phyloP scores from a whole-genome alignment of 2,888 invertebrate species.

The Agonum fuliginosum region DNA sequence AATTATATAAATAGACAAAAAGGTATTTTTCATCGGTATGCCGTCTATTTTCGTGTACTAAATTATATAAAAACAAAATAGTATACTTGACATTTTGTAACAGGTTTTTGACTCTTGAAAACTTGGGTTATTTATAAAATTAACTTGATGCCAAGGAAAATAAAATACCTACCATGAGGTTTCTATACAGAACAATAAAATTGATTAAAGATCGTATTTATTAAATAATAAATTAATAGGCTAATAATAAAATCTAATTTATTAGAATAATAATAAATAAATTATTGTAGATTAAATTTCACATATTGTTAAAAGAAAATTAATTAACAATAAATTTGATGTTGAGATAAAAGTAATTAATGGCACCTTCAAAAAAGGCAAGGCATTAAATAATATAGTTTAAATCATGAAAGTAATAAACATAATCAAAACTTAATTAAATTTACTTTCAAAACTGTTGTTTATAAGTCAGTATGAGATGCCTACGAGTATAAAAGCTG shows the following conservation, averaged over 20 bases:
- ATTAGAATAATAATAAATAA: constrained; percentile 13
- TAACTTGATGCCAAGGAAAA: constrained; percentile 4
- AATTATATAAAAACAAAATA: constrained; percentile 42
- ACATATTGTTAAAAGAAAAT: neutral
- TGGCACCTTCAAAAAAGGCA: neutral
- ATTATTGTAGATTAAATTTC: neutral
- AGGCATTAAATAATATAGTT: no score
- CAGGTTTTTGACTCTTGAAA: constrained; percentile 48
- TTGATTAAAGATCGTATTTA: constrained; percentile 18
- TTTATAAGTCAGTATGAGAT: no score
- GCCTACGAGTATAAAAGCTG: no score
- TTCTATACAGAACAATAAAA: constrained; percentile 1
- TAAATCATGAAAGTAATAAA: no score
- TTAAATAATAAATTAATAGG: constrained; percentile 4
- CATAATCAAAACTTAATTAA: no score
- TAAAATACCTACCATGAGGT: constrained; percentile 4
- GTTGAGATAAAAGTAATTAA: neutral
- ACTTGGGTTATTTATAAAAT: constrained; percentile 40
- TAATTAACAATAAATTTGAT: constrained; percentile 5
- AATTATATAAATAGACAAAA: neutral
- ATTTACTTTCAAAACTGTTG: no score
- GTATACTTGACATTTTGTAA: constrained; percentile 47
- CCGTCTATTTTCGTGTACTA: neutral
- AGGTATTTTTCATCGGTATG: constrained; percentile 2
- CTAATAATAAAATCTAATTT: constrained; percentile 6